A percentile compares a stretch with the other conserved stretches of the same genome.
These are phyloP conservation scores for Bergia puertoricense DNA, from an alignment of 92 coral and sea anemone genomes.

Conservation along the genomic window DNA sequence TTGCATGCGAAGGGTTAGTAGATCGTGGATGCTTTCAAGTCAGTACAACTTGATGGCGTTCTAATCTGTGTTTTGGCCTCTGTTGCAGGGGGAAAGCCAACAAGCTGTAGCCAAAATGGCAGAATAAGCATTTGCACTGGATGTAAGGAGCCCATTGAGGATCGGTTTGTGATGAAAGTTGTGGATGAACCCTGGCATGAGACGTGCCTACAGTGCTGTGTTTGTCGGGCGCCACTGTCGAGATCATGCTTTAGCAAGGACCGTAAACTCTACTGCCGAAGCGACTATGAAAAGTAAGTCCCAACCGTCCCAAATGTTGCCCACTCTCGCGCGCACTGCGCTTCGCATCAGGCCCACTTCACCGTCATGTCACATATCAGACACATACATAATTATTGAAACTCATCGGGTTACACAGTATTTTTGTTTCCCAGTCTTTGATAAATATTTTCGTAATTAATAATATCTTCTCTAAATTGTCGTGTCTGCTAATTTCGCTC, in stretches of 20 bases:
- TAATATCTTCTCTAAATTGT: slow-evolving; percentile 40
- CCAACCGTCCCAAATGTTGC: slow-evolving; percentile 2
- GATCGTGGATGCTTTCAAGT: neutral
- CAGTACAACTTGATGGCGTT: slow-evolving; percentile 13
- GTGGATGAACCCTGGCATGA: slow-evolving; percentile 99
- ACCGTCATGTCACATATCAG: slow-evolving; percentile 49
- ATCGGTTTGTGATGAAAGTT: slow-evolving; percentile 99
- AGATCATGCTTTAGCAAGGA: slow-evolving; percentile 99
- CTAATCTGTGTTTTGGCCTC: slow-evolving; percentile 34
- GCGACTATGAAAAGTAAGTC: slow-evolving; percentile 98
- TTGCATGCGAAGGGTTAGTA: slow-evolving; percentile 44
- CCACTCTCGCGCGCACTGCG: neutral
- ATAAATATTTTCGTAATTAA: slow-evolving; percentile 79
- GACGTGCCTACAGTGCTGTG: slow-evolving; percentile 96
- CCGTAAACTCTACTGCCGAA: slow-evolving; percentile 93
- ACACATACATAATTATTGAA: slow-evolving; percentile 56
- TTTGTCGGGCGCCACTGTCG: slow-evolving; percentile 86
- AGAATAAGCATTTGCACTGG: slow-evolving; percentile 94
- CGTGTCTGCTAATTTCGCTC: slow-evolving; percentile 28
- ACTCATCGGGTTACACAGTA: slow-evolving; percentile 64
- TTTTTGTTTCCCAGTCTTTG: slow-evolving; percentile 64
- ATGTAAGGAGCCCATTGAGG: slow-evolving; percentile 97
- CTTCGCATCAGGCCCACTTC: slow-evolving; percentile 29
- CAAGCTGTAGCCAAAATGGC: slow-evolving; percentile 88
- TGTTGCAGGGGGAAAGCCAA: slow-evolving; percentile 74